Percentiles rank a stretch among this genome's conserved stretches.
Evolutionary conservation across 2,113 vertebrate species (phyloP).

Genomic region (Peucedramus taeniatus): DNA sequence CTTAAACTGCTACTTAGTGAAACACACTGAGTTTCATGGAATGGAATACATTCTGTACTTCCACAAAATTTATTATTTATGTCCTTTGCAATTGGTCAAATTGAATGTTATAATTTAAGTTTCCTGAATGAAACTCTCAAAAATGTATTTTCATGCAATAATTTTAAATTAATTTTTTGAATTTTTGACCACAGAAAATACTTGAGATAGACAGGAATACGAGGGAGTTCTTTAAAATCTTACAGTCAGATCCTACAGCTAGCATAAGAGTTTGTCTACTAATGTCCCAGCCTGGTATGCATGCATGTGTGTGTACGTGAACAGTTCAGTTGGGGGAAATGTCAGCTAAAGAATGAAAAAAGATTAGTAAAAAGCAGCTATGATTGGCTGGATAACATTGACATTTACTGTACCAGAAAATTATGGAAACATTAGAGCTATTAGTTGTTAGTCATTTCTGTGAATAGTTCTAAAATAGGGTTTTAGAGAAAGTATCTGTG

Average conservation of each 20-base stretch:
- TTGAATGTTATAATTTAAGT: neutral
- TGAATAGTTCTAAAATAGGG: conserved; percentile 5
- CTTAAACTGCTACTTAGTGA: neutral
- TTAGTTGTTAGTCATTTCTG: neutral
- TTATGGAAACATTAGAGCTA: neutral
- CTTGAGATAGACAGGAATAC: neutral
- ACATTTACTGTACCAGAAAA: neutral
- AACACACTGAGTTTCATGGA: neutral
- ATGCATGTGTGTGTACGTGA: accelerated
- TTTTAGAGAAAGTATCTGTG: neutral
- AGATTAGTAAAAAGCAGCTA: neutral
- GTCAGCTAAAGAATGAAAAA: neutral
- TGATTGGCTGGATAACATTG: neutral
- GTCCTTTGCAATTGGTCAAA: neutral
- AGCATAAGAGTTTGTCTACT: neutral
- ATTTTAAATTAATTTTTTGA: neutral
- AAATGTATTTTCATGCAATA: neutral
- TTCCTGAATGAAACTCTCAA: neutral
- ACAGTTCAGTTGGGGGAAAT: neutral
- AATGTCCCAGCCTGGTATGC: accelerated
- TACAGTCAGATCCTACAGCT: neutral
- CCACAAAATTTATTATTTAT: neutral
- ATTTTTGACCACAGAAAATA: neutral
- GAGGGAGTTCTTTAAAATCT: neutral
- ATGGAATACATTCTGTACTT: neutral